Evolutionary conservation across 2,888 invertebrate genomes (phyloP).

Genomic region (Sphaerophoria taeniata): DNA sequence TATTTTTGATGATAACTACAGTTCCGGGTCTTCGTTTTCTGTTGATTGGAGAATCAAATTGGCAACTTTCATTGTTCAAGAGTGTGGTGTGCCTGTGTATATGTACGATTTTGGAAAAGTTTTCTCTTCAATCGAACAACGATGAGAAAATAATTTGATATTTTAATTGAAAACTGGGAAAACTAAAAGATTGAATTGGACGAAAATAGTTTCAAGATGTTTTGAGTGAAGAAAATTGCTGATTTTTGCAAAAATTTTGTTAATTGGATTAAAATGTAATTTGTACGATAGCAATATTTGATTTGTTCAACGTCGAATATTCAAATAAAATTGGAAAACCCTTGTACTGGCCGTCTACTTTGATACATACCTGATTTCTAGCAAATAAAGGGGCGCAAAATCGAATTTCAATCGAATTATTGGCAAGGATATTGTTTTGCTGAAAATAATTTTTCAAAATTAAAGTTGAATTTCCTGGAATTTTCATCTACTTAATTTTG

Average conservation of each 20-base stretch:
- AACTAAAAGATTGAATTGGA: conserved; percentile 51
- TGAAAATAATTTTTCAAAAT: no score
- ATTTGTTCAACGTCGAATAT: background rate
- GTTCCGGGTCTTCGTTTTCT: conserved; percentile 56
- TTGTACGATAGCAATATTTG: background rate
- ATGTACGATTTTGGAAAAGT: background rate
- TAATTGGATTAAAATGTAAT: conserved; percentile 55
- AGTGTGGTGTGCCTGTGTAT: background rate
- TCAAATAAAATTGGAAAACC: background rate
- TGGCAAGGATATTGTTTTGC: background rate
- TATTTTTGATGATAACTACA: conserved; percentile 52
- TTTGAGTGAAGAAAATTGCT: conserved; percentile 17
- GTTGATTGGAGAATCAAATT: conserved; percentile 68
- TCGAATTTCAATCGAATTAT: background rate
- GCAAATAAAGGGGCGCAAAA: no score
- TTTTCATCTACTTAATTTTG: no score
- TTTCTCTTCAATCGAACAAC: conserved; percentile 14
- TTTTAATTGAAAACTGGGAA: conserved; percentile 71
- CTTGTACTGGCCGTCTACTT: background rate
- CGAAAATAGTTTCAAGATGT: conserved; percentile 21
- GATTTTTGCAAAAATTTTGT: conserved; percentile 26
- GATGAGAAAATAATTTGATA: conserved; percentile 63
- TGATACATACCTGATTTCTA: no score
- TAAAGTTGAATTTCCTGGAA: no score
- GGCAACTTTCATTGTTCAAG: conserved; percentile 51